A percentile compares a stretch with the other conserved stretches of the same genome.
phyloP scores from a whole-genome alignment of 2,888 invertebrate genomes.

The Conomelus anceps region DNA sequence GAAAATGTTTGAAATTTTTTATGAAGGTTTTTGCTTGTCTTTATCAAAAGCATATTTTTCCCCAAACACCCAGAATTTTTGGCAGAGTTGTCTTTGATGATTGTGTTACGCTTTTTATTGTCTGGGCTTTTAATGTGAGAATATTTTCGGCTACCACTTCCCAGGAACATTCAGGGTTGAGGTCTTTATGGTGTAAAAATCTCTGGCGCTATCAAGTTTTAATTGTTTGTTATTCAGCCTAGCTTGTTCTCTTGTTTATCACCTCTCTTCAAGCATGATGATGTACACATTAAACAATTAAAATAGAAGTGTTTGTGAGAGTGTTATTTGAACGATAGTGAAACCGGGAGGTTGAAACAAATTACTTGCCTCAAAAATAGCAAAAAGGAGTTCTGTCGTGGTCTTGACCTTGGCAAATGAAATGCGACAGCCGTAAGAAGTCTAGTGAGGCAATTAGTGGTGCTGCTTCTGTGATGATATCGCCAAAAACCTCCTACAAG shows the following conservation, averaged over 20 bases:
- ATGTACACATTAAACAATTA: neutral
- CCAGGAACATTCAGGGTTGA: neutral
- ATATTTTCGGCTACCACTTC: neutral
- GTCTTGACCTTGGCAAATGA: neutral
- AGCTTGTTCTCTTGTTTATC: neutral
- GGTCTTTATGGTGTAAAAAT: neutral
- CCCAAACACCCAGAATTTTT: no score
- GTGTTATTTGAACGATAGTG: neutral
- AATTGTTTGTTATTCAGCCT: neutral
- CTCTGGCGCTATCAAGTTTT: neutral
- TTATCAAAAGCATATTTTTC: no score
- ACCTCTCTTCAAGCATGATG: neutral
- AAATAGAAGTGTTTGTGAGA: neutral
- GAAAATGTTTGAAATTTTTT: no score
- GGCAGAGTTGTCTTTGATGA: neutral
- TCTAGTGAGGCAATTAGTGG: neutral
- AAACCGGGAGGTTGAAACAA: neutral
- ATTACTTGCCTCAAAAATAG: neutral
- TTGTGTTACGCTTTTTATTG: neutral
- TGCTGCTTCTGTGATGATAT: no score
- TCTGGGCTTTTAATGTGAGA: neutral
- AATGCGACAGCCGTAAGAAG: neutral
- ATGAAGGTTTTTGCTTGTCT: no score
- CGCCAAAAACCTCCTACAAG: neutral
- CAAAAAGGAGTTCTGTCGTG: neutral